These are phyloP conservation scores for Zaprionus kolodkinae DNA, from an alignment of 1,140 invertebrate species.

Conservation along the genomic window DNA sequence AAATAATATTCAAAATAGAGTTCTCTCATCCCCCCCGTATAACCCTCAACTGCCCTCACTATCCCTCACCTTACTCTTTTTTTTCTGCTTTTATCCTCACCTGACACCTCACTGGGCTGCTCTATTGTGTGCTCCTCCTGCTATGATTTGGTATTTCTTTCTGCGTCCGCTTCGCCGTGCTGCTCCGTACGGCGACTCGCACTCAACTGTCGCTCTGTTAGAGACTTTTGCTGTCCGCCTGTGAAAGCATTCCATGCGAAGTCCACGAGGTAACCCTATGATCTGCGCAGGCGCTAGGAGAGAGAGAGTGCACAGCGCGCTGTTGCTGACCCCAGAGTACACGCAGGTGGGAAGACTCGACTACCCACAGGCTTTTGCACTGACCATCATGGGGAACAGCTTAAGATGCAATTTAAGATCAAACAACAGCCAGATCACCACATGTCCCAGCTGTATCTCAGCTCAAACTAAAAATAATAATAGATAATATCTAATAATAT, in stretches of 20 bases:
- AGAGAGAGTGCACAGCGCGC: not conserved
- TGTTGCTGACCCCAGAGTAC: conserved; percentile 1
- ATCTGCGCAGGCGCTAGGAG: conserved; percentile 53
- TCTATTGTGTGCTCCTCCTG: not conserved
- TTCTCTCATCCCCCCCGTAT: not conserved
- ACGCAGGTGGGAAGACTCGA: not conserved
- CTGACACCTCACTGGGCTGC: not conserved
- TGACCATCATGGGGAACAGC: not conserved
- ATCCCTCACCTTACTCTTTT: not conserved
- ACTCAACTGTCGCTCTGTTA: conserved; percentile 60
- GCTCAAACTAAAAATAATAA: too few species aligned
- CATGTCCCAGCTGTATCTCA: too few species aligned
- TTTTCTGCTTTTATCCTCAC: not conserved
- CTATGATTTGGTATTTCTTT: conserved; percentile 12
- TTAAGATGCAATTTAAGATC: not conserved
- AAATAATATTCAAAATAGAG: not conserved
- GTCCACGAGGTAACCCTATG: not conserved
- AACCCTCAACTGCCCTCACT: not conserved
- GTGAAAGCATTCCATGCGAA: conserved; percentile 28
- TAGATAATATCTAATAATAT: too few species aligned
- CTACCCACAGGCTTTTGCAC: not conserved
- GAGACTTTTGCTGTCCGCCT: conserved; percentile 29
- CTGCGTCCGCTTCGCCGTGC: conserved; percentile 49
- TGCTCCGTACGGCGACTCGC: conserved; percentile 65
- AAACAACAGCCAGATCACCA: too few species aligned